phyloP scores from a whole-genome alignment of 1,140 invertebrate genomes.

The Chelonus insularis region DNA sequence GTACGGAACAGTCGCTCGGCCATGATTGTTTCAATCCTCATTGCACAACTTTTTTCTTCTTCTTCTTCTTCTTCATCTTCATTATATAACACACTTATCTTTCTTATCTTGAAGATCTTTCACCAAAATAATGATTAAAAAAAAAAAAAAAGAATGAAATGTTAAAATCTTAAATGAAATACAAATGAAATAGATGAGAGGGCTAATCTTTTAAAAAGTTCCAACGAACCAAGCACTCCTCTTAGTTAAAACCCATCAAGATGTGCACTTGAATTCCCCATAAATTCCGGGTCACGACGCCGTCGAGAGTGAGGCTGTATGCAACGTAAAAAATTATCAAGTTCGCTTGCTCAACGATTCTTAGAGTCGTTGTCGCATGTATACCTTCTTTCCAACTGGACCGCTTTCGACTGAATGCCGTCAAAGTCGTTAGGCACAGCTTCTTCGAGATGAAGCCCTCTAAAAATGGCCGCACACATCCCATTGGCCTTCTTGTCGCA shows the following conservation, averaged over 20 bases:
- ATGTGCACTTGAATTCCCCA: slow-evolving; percentile 8
- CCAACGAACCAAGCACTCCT: not conserved
- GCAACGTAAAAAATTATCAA: not conserved
- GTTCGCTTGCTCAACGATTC: not conserved
- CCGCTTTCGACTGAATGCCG: slow-evolving; percentile 60
- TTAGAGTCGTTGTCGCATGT: not conserved
- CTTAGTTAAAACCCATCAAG: not conserved
- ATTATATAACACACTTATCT: slow-evolving; percentile 2
- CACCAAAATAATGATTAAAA: not conserved
- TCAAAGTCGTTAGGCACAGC: slow-evolving; percentile 43
- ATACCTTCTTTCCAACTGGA: slow-evolving; percentile 46
- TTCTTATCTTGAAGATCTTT: not conserved
- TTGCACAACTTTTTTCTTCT: not conserved
- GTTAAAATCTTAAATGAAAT: no score
- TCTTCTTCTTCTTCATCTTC: not conserved
- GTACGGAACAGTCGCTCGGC: slow-evolving; percentile 78
- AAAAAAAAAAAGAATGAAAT: not conserved
- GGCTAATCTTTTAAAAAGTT: no score
- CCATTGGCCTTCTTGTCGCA: slow-evolving; percentile 55
- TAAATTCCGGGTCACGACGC: not conserved
- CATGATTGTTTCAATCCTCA: not conserved
- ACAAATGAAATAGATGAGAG: not conserved
- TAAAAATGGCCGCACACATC: slow-evolving; percentile 59
- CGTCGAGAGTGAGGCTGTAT: not conserved
- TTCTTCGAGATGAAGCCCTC: slow-evolving; percentile 52